Base-by-base conservation (phyloP, 2,797 vertebrate species). In the Acrossocheilus wenchowensis region DNA sequence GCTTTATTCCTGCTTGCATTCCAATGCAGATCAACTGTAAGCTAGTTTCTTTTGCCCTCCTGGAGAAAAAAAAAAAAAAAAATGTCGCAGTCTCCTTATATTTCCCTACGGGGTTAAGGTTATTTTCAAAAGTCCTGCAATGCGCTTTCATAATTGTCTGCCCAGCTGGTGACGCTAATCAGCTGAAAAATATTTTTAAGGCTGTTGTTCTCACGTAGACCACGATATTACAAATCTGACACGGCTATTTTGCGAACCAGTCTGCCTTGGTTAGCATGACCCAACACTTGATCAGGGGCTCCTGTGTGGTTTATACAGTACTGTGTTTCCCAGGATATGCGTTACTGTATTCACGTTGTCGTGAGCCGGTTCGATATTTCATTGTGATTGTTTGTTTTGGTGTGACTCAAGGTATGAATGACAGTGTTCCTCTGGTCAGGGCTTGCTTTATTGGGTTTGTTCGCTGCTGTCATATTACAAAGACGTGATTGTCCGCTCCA, bases 401-500 rank as follows among this genome's bases (percentile, higher is more conserved):
- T 86, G 75, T 57, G 81, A 79, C 81, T 78, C n/a, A n/a, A 26
- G 64, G 83, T 78, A 82, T 72, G 78, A 86, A 85, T 77, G 68
- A 72, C 84, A 57, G 74, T 43, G 48, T 75, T 80, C 41, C 39
- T 71, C 57, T 64, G 78, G 69, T 84, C 78, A 85, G 78, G 41
- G 30, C 62, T 45, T 66, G 68, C 36, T 72, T 82, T 82, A 57
- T 45, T 66, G 30, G 60, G 39, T 68, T 82, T 54, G 48, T 83
- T 83, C 50, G 9, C 21, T 74, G 80, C 69, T 73, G 72, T 88
- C 48, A 39, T 83, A 11, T 86, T 83, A 86, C 82, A 81, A 73
- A 88, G 80, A 82, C 54, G 41, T 82, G 80, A 78, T 83, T 79
- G 52, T 86, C 52, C 1, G 57, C 57, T 88, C 87, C 84, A 88